Evolutionary conservation across 2,888 invertebrate genomes (phyloP).

Genomic region (Agrilus mali): DNA sequence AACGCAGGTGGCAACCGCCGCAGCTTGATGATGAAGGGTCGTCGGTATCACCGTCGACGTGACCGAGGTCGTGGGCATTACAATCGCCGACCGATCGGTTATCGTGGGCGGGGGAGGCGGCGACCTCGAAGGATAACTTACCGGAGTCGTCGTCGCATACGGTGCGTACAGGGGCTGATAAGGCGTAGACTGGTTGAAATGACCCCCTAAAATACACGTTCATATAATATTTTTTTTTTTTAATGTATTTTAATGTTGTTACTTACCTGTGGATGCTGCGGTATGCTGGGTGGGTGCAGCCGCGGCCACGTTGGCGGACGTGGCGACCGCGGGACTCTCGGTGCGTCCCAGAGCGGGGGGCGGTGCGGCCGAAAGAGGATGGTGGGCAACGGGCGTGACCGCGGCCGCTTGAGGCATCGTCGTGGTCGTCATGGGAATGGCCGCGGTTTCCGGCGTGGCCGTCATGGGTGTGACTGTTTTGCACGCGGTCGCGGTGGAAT

Average conservation of each 20-base stretch:
- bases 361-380: conserved; percentile 26
- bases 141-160: conserved; percentile 64
- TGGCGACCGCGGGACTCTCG: conserved; percentile 44
- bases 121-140: conserved; percentile 29
- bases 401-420: conserved; percentile 44
- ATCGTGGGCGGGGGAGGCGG: conserved; percentile 35
- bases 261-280: conserved; percentile 19
- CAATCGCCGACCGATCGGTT: conserved; percentile 26
- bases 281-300: conserved; percentile 38
- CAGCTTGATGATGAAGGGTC: conserved; percentile 11
- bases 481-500: conserved; percentile 16
- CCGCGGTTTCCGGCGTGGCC: conserved; percentile 22
- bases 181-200: conserved; percentile 33
- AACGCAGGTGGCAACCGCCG: too few relatives aligned
- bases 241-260: too few relatives aligned
- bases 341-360: conserved; percentile 31
- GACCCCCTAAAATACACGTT: conserved; percentile 17
- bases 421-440: conserved; percentile 18
- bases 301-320: conserved; percentile 34
- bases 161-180: conserved; percentile 67
- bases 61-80: conserved; percentile 22
- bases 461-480: conserved; percentile 16
- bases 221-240: too few relatives aligned
- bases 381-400: conserved; percentile 32
- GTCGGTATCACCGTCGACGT: conserved; percentile 26